These are phyloP conservation scores for Celastrina argiolus DNA, from an alignment of 2,888 invertebrate genomes.

Conservation along the genomic window DNA sequence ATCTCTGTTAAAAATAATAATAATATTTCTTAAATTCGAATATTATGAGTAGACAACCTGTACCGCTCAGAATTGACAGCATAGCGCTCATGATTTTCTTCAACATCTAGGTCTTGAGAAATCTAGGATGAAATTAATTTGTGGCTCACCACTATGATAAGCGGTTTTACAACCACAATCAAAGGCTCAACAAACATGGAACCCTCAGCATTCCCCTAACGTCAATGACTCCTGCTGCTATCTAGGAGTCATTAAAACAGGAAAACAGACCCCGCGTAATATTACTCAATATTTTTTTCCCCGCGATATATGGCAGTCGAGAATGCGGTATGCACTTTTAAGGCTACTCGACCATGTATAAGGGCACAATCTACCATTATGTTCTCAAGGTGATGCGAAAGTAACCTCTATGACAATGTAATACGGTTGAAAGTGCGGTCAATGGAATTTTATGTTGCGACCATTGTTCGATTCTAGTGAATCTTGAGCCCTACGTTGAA, in stretches of 20 bases:
- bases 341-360: constrained; percentile 53
- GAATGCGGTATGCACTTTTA: constrained; percentile 74
- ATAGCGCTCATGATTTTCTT: too few species aligned
- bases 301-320: constrained; percentile 54
- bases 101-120: too few species aligned
- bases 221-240: neutral
- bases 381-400: constrained; percentile 18
- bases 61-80: too few species aligned
- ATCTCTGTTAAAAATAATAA: too few species aligned
- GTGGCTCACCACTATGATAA: neutral
- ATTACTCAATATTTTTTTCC: constrained; percentile 38
- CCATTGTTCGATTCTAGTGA: constrained; percentile 27
- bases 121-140: neutral
- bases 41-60: too few species aligned
- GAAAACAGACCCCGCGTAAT: constrained; percentile 19
- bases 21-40: too few species aligned
- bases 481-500: constrained; percentile 30
- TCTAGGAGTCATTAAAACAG: constrained; percentile 17
- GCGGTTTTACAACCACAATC: neutral
- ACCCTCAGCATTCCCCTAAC: neutral
- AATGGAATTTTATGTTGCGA: neutral
- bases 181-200: neutral
- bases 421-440: constrained; percentile 21
- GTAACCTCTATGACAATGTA: constrained; percentile 12
- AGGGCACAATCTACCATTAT: constrained; percentile 37